phyloP scores from a whole-genome alignment of 2,888 invertebrate species.

The Metopia argyrocephala region DNA sequence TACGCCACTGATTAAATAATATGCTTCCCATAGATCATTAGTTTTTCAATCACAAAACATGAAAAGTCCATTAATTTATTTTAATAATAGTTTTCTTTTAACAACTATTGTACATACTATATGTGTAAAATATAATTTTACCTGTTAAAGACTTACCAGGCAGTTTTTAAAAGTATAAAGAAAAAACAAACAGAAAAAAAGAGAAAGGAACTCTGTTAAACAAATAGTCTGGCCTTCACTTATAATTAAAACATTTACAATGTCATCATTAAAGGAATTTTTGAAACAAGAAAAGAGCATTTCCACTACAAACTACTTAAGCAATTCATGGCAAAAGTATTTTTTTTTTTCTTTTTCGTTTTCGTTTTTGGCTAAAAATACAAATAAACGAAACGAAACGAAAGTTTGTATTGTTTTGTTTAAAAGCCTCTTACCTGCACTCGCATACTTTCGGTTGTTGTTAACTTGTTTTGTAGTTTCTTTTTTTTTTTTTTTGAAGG shows the following conservation, averaged over 20 bases:
- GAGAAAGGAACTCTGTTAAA: too few relatives aligned
- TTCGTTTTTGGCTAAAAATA: background rate
- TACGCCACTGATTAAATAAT: conserved; percentile 35
- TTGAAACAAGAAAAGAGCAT: background rate
- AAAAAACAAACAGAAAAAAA: too few relatives aligned
- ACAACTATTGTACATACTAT: too few relatives aligned
- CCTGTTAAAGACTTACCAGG: conserved; percentile 9
- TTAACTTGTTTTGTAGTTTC: conserved; percentile 32
- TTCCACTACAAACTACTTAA: background rate
- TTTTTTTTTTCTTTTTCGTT: background rate
- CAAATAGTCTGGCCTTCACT: conserved; percentile 45
- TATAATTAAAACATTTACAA: conserved; percentile 58
- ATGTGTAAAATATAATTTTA: conserved; percentile 24
- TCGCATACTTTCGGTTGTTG: conserved; percentile 8
- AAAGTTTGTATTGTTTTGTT: background rate
- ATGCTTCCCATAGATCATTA: too few relatives aligned
- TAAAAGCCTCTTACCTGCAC: conserved; percentile 31
- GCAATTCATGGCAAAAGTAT: background rate
- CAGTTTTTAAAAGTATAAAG: too few relatives aligned
- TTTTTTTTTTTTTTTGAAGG: conserved; percentile 7
- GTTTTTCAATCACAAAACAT: too few relatives aligned
- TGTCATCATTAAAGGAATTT: conserved; percentile 54
- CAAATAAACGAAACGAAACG: background rate
- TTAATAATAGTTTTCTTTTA: too few relatives aligned
- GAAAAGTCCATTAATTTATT: conserved; percentile 48